Evolutionary conservation across 2,888 invertebrate species (phyloP).

Genomic region (Ectemnius continuus): DNA sequence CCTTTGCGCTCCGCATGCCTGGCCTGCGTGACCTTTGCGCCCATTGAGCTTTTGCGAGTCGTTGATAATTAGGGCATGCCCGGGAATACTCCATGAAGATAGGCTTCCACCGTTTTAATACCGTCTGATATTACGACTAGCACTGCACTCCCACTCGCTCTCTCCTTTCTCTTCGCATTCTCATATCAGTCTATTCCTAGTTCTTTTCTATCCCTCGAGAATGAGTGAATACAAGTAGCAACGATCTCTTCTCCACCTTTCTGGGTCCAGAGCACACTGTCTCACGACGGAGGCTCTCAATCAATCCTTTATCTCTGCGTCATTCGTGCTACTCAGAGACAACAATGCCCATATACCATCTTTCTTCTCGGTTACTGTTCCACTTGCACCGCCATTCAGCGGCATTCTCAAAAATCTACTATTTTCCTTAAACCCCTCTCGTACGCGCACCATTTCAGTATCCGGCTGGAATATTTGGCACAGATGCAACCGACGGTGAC

Average conservation of each 20-base stretch:
- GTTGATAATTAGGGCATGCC: slow-evolving; percentile 44
- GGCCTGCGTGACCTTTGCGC: neutral
- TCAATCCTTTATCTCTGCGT: no score
- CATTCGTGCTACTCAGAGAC: no score
- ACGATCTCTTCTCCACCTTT: neutral
- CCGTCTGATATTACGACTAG: slow-evolving; percentile 20
- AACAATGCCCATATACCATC: neutral
- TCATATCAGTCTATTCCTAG: slow-evolving; percentile 18
- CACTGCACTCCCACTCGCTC: slow-evolving; percentile 8
- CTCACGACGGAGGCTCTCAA: no score
- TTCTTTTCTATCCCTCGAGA: neutral
- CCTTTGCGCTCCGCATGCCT: slow-evolving; percentile 5
- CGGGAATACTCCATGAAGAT: slow-evolving; percentile 40
- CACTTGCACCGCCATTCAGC: neutral
- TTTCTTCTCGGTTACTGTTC: slow-evolving; percentile 4
- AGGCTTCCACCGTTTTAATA: slow-evolving; percentile 10
- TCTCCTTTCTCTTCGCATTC: slow-evolving; percentile 18
- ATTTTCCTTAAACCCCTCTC: no score
- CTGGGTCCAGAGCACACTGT: neutral
- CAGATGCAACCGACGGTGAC: no score
- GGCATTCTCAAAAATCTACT: no score
- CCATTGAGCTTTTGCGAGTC: slow-evolving; percentile 15
- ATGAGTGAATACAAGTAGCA: neutral
- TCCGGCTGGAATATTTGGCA: no score
- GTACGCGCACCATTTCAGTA: no score